Percentiles rank a stretch among this genome's conserved stretches.
Evolutionary conservation across 2,797 vertebrate genomes (phyloP).

Genomic region (Sandelia bainsii): DNA sequence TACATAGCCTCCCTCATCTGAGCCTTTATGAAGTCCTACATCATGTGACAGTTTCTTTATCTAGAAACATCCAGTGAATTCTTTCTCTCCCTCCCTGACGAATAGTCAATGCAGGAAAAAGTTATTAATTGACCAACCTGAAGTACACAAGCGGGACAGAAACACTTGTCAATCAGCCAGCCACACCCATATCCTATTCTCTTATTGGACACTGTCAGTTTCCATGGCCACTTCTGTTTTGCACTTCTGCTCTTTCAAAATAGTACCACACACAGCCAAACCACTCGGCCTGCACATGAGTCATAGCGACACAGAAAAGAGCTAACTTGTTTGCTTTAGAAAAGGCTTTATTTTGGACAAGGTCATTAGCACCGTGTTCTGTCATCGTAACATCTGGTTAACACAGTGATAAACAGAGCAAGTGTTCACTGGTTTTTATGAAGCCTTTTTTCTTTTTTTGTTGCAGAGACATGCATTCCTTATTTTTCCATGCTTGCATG

Average conservation of each 20-base stretch:
- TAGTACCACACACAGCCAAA: constrained; percentile 58
- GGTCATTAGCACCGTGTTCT: background rate
- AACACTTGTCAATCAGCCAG: constrained; percentile 51
- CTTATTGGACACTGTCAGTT: constrained; percentile 69
- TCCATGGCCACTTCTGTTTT: constrained; percentile 79
- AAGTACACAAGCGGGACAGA: constrained; percentile 29
- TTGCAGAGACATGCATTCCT: background rate
- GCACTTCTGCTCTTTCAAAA: constrained; percentile 69
- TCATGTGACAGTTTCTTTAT: constrained; percentile 32
- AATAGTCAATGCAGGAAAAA: constrained; percentile 35
- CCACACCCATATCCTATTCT: constrained; percentile 59
- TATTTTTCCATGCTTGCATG: background rate
- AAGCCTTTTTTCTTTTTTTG: background rate
- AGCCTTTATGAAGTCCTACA: background rate
- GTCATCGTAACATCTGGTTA: constrained; percentile 33
- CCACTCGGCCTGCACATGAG: constrained; percentile 58
- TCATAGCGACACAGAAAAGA: constrained; percentile 57
- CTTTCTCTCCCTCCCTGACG: background rate
- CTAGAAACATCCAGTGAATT: constrained; percentile 39
- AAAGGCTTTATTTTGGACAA: constrained; percentile 30
- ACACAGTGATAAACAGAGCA: constrained; percentile 13
- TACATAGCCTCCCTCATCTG: background rate
- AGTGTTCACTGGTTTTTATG: background rate
- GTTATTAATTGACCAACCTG: constrained; percentile 70
- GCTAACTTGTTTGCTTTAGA: constrained; percentile 48